Conservation (phyloP, 2,888 invertebrate species). For the Rhagophthalmus giganteus region DNA sequence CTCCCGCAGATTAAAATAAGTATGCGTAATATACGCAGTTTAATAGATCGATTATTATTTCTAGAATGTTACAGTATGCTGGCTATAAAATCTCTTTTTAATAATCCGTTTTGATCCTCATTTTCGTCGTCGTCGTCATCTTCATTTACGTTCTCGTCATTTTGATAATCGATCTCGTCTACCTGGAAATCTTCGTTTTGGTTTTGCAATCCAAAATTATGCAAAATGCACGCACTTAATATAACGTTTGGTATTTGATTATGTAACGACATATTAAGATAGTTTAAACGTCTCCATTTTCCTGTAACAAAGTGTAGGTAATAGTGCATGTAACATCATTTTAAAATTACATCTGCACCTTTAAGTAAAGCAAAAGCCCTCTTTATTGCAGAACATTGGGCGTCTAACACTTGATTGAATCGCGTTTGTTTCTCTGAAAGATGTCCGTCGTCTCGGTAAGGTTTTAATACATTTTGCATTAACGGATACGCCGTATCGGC, state of each 20-base stretch:
- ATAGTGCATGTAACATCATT: not conserved
- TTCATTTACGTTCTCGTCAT: not conserved
- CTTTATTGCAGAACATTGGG: not conserved
- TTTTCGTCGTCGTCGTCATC: not conserved
- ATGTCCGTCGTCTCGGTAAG: not conserved
- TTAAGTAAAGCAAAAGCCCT: not conserved
- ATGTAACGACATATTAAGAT: not conserved
- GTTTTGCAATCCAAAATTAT: constrained; percentile 1
- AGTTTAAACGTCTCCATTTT: too few species aligned
- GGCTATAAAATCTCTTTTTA: not conserved
- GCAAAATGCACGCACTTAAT: not conserved
- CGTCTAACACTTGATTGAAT: not conserved
- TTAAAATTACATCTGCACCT: not conserved
- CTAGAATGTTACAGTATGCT: not conserved
- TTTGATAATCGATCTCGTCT: not conserved
- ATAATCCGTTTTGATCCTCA: not conserved
- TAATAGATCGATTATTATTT: too few species aligned
- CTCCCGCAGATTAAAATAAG: too few species aligned
- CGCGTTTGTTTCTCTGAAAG: not conserved
- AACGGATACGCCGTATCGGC: not conserved
- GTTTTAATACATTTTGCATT: not conserved
- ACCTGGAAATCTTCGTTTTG: too few species aligned
- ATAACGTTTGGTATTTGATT: not conserved
- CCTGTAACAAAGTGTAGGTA: not conserved
- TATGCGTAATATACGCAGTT: too few species aligned